Conservation (phyloP, 2,113 vertebrate species). For the Nyctereutes procyonoides region DNA sequence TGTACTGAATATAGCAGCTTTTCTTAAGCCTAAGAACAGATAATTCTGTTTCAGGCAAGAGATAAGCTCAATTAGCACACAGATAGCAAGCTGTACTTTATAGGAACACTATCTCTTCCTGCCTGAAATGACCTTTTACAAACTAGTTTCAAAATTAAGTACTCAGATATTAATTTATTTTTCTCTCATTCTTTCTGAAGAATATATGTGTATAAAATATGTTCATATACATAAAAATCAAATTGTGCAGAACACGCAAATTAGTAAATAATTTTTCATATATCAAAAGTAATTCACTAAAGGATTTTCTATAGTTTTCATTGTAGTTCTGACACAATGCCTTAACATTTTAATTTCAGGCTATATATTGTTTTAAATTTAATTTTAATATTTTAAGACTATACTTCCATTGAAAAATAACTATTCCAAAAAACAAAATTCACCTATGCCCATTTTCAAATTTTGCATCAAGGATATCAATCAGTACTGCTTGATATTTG, state of each 20-base stretch:
- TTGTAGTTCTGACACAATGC: not conserved
- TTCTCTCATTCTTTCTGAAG: constrained; percentile 65
- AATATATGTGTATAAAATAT: constrained; percentile 30
- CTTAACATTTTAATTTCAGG: constrained; percentile 1
- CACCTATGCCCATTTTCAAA: not conserved
- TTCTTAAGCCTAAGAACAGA: constrained; percentile 73
- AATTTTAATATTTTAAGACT: too few relatives aligned
- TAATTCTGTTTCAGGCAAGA: constrained; percentile 83
- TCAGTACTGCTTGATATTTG: not conserved
- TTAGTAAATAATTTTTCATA: constrained; percentile 43
- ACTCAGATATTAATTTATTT: constrained; percentile 76
- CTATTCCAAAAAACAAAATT: not conserved
- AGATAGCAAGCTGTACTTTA: constrained; percentile 80
- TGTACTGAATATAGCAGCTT: constrained; percentile 64
- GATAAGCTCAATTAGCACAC: constrained; percentile 87
- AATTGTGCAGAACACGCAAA: not conserved
- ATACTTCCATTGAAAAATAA: not conserved
- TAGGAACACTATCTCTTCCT: constrained; percentile 83
- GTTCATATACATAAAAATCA: constrained; percentile 32
- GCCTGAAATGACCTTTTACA: constrained; percentile 85
- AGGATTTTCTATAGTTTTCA: not conserved
- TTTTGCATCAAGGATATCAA: not conserved
- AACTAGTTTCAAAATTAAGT: constrained; percentile 86
- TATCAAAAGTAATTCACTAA: constrained; percentile 59
- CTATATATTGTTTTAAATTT: not conserved